Base-by-base conservation (phyloP, 2,113 vertebrate genomes). In the Oxygymnocypris stewartii region DNA sequence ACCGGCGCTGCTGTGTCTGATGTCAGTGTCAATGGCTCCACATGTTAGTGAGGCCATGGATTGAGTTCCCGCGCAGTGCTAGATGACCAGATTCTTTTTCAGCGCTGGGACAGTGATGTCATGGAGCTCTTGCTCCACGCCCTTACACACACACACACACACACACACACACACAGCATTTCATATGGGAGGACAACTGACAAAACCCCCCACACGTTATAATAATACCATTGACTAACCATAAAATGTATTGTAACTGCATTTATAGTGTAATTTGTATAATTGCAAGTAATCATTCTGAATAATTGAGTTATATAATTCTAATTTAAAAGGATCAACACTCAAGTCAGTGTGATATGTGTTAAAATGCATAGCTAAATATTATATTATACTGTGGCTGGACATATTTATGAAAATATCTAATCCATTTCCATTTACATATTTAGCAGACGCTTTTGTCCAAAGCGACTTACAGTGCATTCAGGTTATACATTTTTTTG, bases 41-140 rank as follows among this genome's bases (percentile, higher is more conserved):
- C 74, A 12, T 83, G 86, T 79, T 87, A 69, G 89, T 82, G 37
- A 82, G 81, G 63, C 44, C 81, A 37, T 54, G 81, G 91, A 92
- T 92, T 86, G 47, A 54, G 87, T 92, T 92, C 90, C 85, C 82
- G 20, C 14, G 35, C 61, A 87, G 90, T 88, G 87, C 91, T 61
- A 87, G 88, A 80, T 90, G 87, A 90, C 88, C 87, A 89, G 89
- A 88, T 92, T 88, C 91, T 89, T 80, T 91, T 91, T 89, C 91
- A 91, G 82, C 23, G 42, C 77, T 86, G 88, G 67, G 86, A 82
- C 25, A 6, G 40, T 90, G 89, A 91, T 79, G 86, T 91, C 89
- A 89, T 84, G 35, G 63, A 85, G 84, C 78, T 76, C 59, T 74
- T 61, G 40, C 67, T 54, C 28, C 54, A 87, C 51, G 28, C 84